A percentile compares a stretch with the other conserved stretches of the same genome.
phyloP scores from a whole-genome alignment of 2,113 vertebrate genomes.

The Eubucco bourcierii region DNA sequence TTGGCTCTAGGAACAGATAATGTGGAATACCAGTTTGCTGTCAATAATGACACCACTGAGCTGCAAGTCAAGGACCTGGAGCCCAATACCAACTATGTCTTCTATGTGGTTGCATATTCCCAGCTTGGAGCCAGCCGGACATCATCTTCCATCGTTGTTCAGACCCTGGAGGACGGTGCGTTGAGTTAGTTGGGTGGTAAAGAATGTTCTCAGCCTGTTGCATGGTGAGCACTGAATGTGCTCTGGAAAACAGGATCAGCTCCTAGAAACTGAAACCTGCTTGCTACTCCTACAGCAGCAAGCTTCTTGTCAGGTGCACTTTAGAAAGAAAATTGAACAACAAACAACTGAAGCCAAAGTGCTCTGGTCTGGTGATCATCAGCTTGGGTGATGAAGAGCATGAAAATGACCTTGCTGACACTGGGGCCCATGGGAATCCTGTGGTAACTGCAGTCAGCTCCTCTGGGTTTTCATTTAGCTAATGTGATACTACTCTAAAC shows the following conservation, averaged over 20 bases:
- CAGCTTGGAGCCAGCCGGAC: constrained; percentile 91
- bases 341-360: neutral
- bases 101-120: constrained; percentile 95
- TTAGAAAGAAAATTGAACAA: neutral
- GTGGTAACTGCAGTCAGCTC: neutral
- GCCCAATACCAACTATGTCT: constrained; percentile 90
- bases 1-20: constrained; percentile 81
- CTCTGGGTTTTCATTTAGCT: neutral
- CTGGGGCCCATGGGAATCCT: neutral
- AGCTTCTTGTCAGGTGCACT: neutral
- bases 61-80: constrained; percentile 91
- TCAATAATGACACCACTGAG: constrained; percentile 97
- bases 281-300: neutral
- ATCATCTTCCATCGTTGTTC: constrained; percentile 82
- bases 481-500: neutral
- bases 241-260: neutral
- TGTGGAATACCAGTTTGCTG: constrained; percentile 94
- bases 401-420: neutral
- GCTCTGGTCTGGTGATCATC: neutral
- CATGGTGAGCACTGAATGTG: neutral
- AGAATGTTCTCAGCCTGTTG: neutral
- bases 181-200: neutral
- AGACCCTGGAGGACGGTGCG: constrained; percentile 93
- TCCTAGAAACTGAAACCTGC: neutral
- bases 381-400: neutral